Base-by-base conservation (phyloP, 2,888 invertebrate genomes). In the Zootermopsis nevadensis region DNA sequence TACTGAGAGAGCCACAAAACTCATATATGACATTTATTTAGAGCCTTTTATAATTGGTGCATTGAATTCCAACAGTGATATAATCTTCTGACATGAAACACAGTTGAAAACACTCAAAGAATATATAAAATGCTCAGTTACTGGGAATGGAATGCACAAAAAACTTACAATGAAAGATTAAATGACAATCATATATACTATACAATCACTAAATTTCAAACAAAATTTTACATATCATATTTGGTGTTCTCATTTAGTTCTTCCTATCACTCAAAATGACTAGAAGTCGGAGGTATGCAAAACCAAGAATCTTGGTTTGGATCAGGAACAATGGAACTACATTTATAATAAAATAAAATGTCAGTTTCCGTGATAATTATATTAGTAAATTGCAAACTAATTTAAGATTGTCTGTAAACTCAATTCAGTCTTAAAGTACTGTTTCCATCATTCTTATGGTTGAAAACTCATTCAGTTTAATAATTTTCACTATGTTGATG, bases 21-120 rank as follows among this genome's bases (percentile, higher is more conserved):
- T 60, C 27, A n/a, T 60, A 60, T 60, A 12, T 60, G 60, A 76
- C 76, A 76, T 76, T 76, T 76, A 76, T 76, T 76, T 76, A 76
- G 76, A 76, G 76, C 76, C 76, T 24, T 76, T 27, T n/a, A 76
- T 35, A 76, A 76, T 42, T 76, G 38, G 76, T 76, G 76, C 76
- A 76, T 42, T 76, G 76, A 76, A 42, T 42, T 38, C 76, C 38
- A 38, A 76, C 76, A 42, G 76, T 42, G 76, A 76, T 76, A 76
- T 74, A 76, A n/a, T 35, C 30, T 42, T 42, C 27, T 42, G 76
- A 76, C 76, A 76, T 27, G 27, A 19, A 10, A 76, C 27, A 27
- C n/a, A 27, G 42, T 42, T 42, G 15, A 42, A 76, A 38, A 42
- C 42, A 76, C 27, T 42, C 27, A 76, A 42, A 42, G 35, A 38